A percentile compares a stretch with the other conserved stretches of the same genome.
phyloP scores from a whole-genome alignment of 2,888 invertebrate genomes.

The Catocala nupta region DNA sequence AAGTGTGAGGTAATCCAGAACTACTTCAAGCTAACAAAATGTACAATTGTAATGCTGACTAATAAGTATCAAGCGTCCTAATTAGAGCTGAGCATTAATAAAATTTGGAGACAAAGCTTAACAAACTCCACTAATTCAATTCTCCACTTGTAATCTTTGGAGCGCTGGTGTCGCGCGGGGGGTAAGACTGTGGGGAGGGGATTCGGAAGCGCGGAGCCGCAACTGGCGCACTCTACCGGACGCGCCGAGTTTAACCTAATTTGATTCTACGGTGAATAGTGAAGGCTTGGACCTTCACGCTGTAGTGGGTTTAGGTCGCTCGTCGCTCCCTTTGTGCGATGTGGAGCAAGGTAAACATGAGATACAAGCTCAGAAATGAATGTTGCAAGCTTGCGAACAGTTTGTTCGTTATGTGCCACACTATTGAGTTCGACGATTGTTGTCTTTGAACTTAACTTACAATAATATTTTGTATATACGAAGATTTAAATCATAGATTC shows the following conservation, averaged over 20 bases:
- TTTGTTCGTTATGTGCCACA: background rate
- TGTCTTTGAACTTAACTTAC: background rate
- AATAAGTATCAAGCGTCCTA: constrained; percentile 16
- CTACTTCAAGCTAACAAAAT: no score
- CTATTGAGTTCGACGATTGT: constrained; percentile 4
- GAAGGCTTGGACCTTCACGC: constrained; percentile 55
- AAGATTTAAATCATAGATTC: no score
- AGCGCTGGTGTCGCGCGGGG: constrained; percentile 33
- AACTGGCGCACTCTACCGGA: constrained; percentile 47
- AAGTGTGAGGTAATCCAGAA: no score
- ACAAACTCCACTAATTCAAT: constrained; percentile 48
- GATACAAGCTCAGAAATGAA: constrained; percentile 32
- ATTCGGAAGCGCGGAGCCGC: constrained; percentile 34
- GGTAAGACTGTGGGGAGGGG: background rate
- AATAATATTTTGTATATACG: no score
- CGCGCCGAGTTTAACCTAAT: constrained; percentile 74
- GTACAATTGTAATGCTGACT: background rate
- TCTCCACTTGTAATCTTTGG: constrained; percentile 51
- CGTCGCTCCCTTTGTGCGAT: constrained; percentile 34
- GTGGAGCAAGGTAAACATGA: constrained; percentile 48
- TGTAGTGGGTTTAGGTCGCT: constrained; percentile 40
- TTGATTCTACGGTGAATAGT: constrained; percentile 60
- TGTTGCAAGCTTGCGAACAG: constrained; percentile 9
- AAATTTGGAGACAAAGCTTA: constrained; percentile 42
- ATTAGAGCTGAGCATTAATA: constrained; percentile 47